phyloP scores from a whole-genome alignment of 1,140 invertebrate genomes.

The Nylanderia fulva region DNA sequence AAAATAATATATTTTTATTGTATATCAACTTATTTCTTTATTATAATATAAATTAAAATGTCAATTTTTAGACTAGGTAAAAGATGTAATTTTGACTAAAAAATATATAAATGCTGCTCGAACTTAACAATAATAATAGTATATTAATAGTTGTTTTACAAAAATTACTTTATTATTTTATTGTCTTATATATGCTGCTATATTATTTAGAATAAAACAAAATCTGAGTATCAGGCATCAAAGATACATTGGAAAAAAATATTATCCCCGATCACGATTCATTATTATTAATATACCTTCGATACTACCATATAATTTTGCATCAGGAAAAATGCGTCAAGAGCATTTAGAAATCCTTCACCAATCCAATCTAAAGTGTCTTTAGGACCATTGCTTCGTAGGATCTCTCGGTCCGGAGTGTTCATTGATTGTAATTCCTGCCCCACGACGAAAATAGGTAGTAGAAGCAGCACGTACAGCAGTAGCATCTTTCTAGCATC shows the following conservation, averaged over 20 bases:
- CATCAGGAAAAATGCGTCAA: conserved; percentile 69
- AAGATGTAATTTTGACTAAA: not conserved
- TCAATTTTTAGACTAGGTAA: not conserved
- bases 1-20: not conserved
- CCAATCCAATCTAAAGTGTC: conserved; percentile 63
- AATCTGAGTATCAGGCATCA: not conserved
- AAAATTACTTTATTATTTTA: not conserved
- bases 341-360: conserved; percentile 66
- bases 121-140: not conserved
- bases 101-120: not conserved
- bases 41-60: conserved; percentile 10
- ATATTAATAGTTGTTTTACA: not conserved
- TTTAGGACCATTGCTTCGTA: not conserved
- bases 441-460: conserved; percentile 48
- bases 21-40: not conserved
- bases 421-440: conserved; percentile 46
- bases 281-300: conserved; percentile 63
- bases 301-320: not conserved
- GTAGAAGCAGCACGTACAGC: conserved; percentile 46
- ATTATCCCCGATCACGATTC: not conserved
- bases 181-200: not conserved
- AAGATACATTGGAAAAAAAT: not conserved
- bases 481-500: conserved; percentile 61
- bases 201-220: not conserved
- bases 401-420: conserved; percentile 20